These are phyloP conservation scores for Timandra comae DNA, from an alignment of 2,888 invertebrate genomes.

Conservation along the genomic window DNA sequence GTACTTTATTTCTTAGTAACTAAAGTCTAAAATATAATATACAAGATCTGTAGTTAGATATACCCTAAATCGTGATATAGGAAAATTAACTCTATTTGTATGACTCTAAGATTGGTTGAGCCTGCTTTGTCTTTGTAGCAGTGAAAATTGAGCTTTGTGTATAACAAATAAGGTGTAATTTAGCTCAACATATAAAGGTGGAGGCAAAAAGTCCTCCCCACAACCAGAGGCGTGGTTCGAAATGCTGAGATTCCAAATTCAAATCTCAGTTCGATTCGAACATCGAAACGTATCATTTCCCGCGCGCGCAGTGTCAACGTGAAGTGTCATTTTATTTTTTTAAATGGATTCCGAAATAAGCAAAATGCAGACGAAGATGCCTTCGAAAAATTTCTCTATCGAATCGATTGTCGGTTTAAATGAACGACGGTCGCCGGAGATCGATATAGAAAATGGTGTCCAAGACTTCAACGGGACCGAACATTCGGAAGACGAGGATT, in stretches of 20 bases:
- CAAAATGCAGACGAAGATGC: slow-evolving; percentile 63
- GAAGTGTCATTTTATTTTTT: slow-evolving; percentile 11
- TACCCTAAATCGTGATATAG: too few relatives aligned
- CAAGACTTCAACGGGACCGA: slow-evolving; percentile 52
- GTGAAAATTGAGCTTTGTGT: too few relatives aligned
- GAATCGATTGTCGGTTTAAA: slow-evolving; percentile 76
- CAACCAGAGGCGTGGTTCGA: background rate
- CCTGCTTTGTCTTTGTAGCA: too few relatives aligned
- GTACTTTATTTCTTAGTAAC: too few relatives aligned
- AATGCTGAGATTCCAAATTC: background rate
- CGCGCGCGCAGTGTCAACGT: slow-evolving; percentile 1
- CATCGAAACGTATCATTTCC: background rate
- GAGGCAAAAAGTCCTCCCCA: too few relatives aligned
- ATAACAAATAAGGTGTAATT: too few relatives aligned
- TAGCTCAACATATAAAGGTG: too few relatives aligned
- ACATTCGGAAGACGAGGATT: slow-evolving; percentile 61
- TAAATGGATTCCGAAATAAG: slow-evolving; percentile 66
- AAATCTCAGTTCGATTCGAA: background rate
- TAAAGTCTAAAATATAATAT: too few relatives aligned
- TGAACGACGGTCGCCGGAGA: slow-evolving; percentile 59
- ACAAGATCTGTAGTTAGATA: too few relatives aligned
- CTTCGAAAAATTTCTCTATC: slow-evolving; percentile 80
- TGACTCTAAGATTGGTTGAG: too few relatives aligned
- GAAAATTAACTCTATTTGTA: too few relatives aligned
- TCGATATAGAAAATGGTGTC: slow-evolving; percentile 65